Conservation (phyloP, 1,140 invertebrate genomes). For the Harlomillsia oculata region DNA sequence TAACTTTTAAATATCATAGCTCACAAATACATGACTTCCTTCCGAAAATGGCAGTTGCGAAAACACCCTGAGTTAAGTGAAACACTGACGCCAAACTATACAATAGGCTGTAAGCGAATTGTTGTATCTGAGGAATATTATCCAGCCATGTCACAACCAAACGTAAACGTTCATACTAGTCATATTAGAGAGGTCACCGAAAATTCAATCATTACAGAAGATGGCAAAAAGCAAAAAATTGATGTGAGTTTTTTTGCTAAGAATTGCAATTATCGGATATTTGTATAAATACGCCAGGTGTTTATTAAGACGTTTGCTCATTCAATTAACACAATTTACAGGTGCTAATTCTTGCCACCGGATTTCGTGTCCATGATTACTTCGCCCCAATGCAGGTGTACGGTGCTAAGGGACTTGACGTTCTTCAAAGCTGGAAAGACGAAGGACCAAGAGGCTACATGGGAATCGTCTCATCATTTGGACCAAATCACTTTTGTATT, state of each 20-base stretch:
- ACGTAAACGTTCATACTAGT: conserved; percentile 13
- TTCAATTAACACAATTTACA: neutral
- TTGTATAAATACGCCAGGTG: neutral
- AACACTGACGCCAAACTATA: conserved; percentile 17
- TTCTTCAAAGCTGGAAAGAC: conserved; percentile 6
- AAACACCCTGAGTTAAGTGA: neutral
- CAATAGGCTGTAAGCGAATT: conserved; percentile 25
- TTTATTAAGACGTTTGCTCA: neutral
- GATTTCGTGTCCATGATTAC: conserved; percentile 20
- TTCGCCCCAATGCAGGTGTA: conserved; percentile 20
- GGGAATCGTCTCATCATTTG: neutral
- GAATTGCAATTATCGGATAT: neutral
- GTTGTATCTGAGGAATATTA: conserved; percentile 15
- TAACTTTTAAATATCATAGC: neutral
- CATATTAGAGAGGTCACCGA: conserved; percentile 9
- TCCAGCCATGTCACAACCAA: conserved; percentile 6
- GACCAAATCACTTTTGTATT: conserved; percentile 20
- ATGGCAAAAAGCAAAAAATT: conserved; percentile 11
- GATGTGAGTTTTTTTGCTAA: conserved; percentile 14
- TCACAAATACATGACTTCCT: neutral
- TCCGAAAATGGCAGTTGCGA: neutral
- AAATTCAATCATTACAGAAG: conserved; percentile 12
- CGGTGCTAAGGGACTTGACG: neutral
- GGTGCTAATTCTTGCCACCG: conserved; percentile 26
- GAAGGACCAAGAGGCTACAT: neutral